These are phyloP conservation scores for Coelopa frigida DNA, from an alignment of 1,140 invertebrate species.

Conservation along the genomic window DNA sequence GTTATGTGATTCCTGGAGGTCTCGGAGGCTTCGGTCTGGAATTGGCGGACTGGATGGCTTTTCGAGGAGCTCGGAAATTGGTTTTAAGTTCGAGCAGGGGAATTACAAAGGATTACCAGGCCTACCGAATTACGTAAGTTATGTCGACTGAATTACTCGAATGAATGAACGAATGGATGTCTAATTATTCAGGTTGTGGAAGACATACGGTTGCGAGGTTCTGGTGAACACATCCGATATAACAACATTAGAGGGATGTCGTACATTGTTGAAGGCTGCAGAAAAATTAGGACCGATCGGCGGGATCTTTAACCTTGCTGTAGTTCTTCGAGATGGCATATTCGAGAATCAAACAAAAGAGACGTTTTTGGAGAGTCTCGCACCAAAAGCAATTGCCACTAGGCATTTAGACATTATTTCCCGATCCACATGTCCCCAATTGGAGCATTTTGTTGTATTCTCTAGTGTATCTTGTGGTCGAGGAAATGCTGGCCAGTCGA, in stretches of 20 bases:
- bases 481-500: constrained; percentile 82
- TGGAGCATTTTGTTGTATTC: constrained; percentile 68
- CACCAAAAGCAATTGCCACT: constrained; percentile 56
- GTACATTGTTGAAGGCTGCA: constrained; percentile 56
- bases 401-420: constrained; percentile 54
- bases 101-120: constrained; percentile 72
- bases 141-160: no score
- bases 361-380: constrained; percentile 50
- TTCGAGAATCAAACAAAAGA: constrained; percentile 57
- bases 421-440: constrained; percentile 50
- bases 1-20: constrained; percentile 62
- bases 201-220: constrained; percentile 54
- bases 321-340: constrained; percentile 56
- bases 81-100: constrained; percentile 74
- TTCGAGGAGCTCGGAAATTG: constrained; percentile 69
- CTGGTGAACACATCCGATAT: constrained; percentile 59
- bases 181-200: constrained; percentile 54
- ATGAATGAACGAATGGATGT: no score
- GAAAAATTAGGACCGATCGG: constrained; percentile 57
- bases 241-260: constrained; percentile 54
- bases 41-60: constrained; percentile 75
- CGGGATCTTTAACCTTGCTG: constrained; percentile 78
- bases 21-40: constrained; percentile 90
- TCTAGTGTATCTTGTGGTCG: constrained; percentile 82
- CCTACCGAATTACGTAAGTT: constrained; percentile 53